Conservation (phyloP, 2,888 invertebrate genomes). For the Chrysolina oricalcia region DNA sequence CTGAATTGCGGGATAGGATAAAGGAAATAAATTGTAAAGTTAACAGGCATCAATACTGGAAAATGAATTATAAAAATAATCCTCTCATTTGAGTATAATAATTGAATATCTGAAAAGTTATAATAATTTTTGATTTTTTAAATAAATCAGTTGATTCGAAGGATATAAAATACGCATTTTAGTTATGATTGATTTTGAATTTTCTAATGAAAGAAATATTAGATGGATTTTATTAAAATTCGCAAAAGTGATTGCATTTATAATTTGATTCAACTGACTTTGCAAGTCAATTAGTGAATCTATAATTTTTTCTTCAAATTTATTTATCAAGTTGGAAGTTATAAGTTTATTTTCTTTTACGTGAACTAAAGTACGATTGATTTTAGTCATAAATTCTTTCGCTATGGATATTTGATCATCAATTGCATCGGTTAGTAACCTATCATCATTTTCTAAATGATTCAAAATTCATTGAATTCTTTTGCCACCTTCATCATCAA, state of each 20-base stretch:
- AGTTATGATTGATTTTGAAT: neutral
- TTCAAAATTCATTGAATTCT: neutral
- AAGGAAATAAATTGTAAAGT: neutral
- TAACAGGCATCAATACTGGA: neutral
- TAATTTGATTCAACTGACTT: conserved; percentile 14
- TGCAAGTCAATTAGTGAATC: conserved; percentile 4
- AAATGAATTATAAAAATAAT: neutral
- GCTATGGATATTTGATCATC: neutral
- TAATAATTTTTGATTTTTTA: neutral
- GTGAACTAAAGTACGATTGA: neutral
- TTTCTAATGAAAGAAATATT: neutral
- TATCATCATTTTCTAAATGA: neutral
- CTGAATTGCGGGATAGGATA: neutral
- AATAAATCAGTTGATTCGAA: neutral
- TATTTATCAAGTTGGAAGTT: neutral
- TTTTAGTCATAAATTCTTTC: neutral
- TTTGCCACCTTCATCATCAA: conserved; percentile 3
- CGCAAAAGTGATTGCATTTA: neutral
- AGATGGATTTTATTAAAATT: neutral
- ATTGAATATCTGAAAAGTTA: neutral
- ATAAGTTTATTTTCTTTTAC: neutral
- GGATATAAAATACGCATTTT: neutral
- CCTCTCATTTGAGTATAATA: neutral
- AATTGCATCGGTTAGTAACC: neutral
- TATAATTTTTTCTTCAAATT: neutral